Evolutionary conservation across 2,113 vertebrate genomes (phyloP), one percentile per base, ranked within the genome.

Genomic region (Picathartes gymnocephalus): DNA sequence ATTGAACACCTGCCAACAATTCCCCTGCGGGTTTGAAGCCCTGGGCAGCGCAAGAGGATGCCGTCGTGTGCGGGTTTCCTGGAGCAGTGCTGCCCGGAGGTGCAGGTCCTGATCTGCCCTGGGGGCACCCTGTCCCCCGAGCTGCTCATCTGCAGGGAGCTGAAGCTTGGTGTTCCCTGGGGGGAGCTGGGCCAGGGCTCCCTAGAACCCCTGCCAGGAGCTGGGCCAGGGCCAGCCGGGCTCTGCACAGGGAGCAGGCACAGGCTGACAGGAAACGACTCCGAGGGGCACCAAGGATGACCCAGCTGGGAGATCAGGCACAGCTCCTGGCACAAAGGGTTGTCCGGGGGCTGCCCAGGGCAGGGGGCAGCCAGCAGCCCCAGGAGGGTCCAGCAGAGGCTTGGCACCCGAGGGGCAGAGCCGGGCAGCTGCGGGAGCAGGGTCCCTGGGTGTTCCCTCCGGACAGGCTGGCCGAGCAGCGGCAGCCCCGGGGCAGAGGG

Each of bases 301-400:
- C 11, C 39, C 39, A 39, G 39, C 9, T 9, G 39, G 39, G 39
- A 39, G 9, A 39, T 39, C 39, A 39, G 39, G 39, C 9, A 39
- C 39, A 39, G 39, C 39, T n/a, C 10, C 13, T 1, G 1, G 0
- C 16, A 42, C 5, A 18, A 25, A 5, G 3, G 0, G 16, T 1
- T 19, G 39, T 6, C 9, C 54, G 31, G 35, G 53, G 40, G 27
- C 66, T 71, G 54, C 56, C 21, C 8, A 1, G 65, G 37, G 54
- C 56, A 20, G 3, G 13, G 20, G 20, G 47, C 10, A 5, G 47
- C 4, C 27, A 25, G 4, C 68, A 45, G 56, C 22, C 45, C 74
- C n/a, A 47, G 37, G 2, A 14, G 21, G 53, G 54, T 2, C 7
- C 47, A 19, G n/a, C 1, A 45, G 4, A 21, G 19, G 8, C 9